A percentile compares a stretch with the other conserved stretches of the same genome.
Evolutionary conservation across 2,797 vertebrate species (phyloP).

Genomic region (Perdix hodgsoniae): DNA sequence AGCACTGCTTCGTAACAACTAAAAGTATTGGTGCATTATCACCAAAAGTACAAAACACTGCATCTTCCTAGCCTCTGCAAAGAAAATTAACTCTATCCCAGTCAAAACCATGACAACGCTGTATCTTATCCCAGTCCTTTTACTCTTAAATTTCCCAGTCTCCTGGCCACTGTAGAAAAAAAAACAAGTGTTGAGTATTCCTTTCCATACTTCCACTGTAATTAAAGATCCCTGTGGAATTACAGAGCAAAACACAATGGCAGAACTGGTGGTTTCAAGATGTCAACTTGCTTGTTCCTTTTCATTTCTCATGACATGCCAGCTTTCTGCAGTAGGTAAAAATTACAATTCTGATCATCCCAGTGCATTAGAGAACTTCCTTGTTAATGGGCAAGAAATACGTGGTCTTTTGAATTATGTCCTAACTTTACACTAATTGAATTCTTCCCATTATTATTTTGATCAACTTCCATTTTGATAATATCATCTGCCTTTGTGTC

Average conservation of each 20-base stretch:
- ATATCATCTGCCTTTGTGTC: background rate
- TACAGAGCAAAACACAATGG: background rate
- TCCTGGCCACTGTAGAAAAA: background rate
- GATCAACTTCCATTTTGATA: background rate
- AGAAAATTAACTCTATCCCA: too few relatives aligned
- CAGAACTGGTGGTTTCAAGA: background rate
- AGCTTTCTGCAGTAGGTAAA: background rate
- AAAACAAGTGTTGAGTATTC: background rate
- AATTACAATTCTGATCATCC: background rate
- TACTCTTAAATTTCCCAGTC: background rate
- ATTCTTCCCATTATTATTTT: background rate
- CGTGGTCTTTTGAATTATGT: background rate
- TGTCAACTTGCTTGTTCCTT: background rate
- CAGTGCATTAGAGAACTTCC: background rate
- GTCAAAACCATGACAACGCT: background rate
- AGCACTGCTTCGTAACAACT: too few relatives aligned
- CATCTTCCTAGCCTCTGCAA: too few relatives aligned
- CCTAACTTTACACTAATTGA: background rate
- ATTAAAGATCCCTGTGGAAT: background rate
- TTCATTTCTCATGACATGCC: background rate
- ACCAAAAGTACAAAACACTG: too few relatives aligned
- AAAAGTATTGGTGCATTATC: too few relatives aligned
- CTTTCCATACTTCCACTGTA: background rate
- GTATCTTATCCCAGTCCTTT: accelerated
- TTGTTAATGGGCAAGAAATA: background rate